Evolutionary conservation across 2,113 vertebrate species (phyloP).

Genomic region (Polypterus senegalus): DNA sequence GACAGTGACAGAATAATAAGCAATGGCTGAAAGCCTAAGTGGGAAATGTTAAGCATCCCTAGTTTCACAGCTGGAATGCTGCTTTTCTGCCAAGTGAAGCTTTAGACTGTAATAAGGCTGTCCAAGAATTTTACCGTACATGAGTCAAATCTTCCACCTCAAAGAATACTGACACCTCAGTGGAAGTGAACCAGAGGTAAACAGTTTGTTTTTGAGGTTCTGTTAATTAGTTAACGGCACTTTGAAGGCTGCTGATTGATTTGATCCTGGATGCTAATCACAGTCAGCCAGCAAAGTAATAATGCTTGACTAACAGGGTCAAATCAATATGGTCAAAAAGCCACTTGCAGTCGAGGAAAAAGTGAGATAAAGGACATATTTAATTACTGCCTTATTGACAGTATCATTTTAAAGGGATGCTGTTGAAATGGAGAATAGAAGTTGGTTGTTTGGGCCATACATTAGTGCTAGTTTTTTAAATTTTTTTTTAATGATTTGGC

Average conservation of each 20-base stretch:
- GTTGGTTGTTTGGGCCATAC: too few species aligned
- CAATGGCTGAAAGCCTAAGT: neutral
- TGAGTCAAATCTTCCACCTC: neutral
- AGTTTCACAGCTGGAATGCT: neutral
- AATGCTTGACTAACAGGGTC: neutral
- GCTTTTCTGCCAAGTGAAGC: neutral
- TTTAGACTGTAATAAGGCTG: neutral
- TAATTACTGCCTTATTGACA: slow-evolving; percentile 4
- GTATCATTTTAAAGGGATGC: neutral
- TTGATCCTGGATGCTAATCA: neutral
- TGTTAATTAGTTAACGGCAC: slow-evolving; percentile 1
- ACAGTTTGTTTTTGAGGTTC: neutral
- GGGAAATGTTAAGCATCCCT: neutral
- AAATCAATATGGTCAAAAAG: slow-evolving; percentile 1
- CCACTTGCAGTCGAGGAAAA: neutral
- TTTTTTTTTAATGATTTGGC: too few species aligned
- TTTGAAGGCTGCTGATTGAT: neutral
- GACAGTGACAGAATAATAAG: neutral
- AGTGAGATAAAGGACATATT: slow-evolving; percentile 1
- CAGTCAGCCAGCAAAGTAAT: slow-evolving; percentile 6
- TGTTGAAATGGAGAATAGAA: too few species aligned
- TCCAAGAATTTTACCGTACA: neutral
- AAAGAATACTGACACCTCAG: slow-evolving; percentile 1
- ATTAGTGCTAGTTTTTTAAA: too few species aligned
- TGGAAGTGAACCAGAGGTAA: neutral